A percentile compares a stretch with the other conserved stretches of the same genome.
Conservation (phyloP, 2,888 invertebrate species). For the Ryuthela nishihirai region DNA sequence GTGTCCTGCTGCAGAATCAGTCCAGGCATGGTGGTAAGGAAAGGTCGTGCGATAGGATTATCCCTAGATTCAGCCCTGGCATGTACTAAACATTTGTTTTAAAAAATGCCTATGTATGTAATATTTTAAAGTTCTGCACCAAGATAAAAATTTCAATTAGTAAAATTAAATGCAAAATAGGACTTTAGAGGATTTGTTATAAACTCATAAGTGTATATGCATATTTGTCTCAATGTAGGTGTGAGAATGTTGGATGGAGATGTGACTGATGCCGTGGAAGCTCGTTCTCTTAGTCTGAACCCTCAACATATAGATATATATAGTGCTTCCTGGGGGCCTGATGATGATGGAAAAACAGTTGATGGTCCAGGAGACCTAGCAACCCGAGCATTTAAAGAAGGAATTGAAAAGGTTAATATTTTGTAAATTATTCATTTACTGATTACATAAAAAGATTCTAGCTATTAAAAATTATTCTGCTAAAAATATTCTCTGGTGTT, state of each 20-base stretch:
- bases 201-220: too few relatives aligned
- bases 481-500: neutral
- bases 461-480: neutral
- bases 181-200: too few relatives aligned
- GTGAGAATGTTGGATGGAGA: constrained; percentile 97
- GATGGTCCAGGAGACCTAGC: constrained; percentile 96
- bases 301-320: constrained; percentile 98
- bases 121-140: too few relatives aligned
- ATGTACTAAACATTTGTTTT: too few relatives aligned
- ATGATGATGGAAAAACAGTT: constrained; percentile 96
- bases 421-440: too few relatives aligned
- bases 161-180: too few relatives aligned
- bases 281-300: constrained; percentile 85
- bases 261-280: constrained; percentile 98
- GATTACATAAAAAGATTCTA: neutral
- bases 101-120: too few relatives aligned
- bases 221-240: constrained; percentile 56
- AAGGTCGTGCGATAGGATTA: too few relatives aligned
- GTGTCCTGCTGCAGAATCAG: too few relatives aligned
- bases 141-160: too few relatives aligned
- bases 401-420: constrained; percentile 60
- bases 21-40: too few relatives aligned
- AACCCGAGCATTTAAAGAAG: constrained; percentile 90
- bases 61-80: too few relatives aligned
- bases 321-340: constrained; percentile 88